phyloP scores from a whole-genome alignment of 2,888 invertebrate species.

The Drosophila mimica region DNA sequence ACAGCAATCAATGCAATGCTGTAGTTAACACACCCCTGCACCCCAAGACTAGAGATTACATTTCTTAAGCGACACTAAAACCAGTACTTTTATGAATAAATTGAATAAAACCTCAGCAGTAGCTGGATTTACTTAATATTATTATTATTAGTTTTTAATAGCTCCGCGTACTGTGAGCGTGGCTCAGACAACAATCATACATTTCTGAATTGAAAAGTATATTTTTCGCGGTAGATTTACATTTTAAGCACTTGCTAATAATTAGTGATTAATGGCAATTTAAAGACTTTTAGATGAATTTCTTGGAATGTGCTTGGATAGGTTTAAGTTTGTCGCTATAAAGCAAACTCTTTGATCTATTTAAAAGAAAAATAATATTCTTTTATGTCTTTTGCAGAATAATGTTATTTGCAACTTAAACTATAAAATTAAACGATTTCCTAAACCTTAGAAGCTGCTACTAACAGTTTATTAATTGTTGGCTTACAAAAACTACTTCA shows the following conservation, averaged over 20 bases:
- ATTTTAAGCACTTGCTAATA: constrained; percentile 4
- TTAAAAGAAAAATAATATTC: neutral
- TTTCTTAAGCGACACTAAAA: neutral
- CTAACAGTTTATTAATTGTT: neutral
- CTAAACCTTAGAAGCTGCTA: neutral
- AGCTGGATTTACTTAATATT: neutral
- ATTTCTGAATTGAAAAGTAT: neutral
- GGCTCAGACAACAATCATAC: neutral
- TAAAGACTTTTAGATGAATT: neutral
- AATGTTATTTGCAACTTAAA: neutral
- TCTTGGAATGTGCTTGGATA: neutral
- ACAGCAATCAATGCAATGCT: neutral
- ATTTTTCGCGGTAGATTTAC: neutral
- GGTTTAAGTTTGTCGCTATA: neutral
- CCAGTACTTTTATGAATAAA: neutral
- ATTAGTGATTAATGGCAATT: neutral
- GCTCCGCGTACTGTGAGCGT: neutral
- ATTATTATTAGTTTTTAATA: neutral
- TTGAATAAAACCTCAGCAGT: neutral
- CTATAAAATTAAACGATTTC: neutral
- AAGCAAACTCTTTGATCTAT: neutral
- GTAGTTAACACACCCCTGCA: neutral
- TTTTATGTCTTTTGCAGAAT: neutral
- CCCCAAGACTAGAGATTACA: neutral
- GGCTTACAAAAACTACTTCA: neutral